Base-by-base conservation (phyloP, 2,797 vertebrate genomes). In the Bovichtus variegatus region DNA sequence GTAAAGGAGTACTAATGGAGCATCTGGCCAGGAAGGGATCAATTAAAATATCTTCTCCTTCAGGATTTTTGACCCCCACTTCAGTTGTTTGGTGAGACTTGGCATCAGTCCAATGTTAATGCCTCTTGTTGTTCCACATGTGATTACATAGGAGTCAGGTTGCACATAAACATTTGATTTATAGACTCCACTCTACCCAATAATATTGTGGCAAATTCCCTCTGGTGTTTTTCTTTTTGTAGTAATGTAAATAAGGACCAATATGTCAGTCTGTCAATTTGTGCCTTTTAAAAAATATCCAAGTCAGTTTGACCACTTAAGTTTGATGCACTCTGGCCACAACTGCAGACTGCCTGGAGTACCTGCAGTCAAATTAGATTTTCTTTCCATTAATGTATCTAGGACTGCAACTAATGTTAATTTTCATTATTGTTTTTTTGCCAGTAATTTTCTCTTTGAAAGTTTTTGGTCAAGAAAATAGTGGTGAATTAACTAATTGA, bases 11-110 rank as follows among this genome's bases (percentile, higher is more conserved):
- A 36, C 47, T 34, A 21, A 51, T 34, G 13, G 25, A 53, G 44
- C 34, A 44, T 54, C 50, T 67, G 50, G 64, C 25, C 23, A 50
- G 6, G 61, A 74, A 23, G 64, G 57, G 29, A 75, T 51, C 9
- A 23, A 29, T 49, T 19, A 8, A 18, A 21, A 43, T 58, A 21
- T 58, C 13, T n/a, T 41, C 34, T 51, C 55, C 16, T 50, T 21
- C 4, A 50, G 34, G 23, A 29, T 60, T 51, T 51, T 21, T 62
- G 27, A 46, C 34, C 27, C 60, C 43, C 60, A 31, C 44, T 50
- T 59, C 57, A 51, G 27, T n/a, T 29, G 34, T 59, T 60, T 49
- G 55, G 34, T 59, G 68, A 25, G n/a, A 34, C 25, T 41, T 41
- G 19, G 50, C 34, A 31, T 31, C 60, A 21, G 58, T 25, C 59